Evolutionary conservation across 2,888 invertebrate species (phyloP), one percentile per base, ranked within the genome.

Genomic region (Ethmia dodecea): DNA sequence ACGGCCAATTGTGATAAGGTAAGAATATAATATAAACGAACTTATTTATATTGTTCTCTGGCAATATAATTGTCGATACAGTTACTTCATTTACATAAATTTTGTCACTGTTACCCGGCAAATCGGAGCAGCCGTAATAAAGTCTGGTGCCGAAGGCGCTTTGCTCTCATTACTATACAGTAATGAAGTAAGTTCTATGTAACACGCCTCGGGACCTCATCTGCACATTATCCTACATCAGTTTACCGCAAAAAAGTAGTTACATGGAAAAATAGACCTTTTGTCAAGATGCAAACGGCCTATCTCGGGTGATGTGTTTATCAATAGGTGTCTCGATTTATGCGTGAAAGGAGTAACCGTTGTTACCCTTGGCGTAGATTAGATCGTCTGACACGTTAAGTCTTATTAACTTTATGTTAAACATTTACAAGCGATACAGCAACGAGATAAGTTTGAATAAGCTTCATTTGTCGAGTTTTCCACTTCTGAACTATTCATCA

Each of bases 1-100:
- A 93, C 94, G 31, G 91, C 94, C 14, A 91, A 94, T 46, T 88
- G 91, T 68, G 91, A 92, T 42, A 86, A 86, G 77, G 90, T 90
- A 72, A 88, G 79, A 37, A 25, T n/a, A n/a, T n/a, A n/a, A n/a
- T n/a, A n/a, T n/a, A n/a, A n/a, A n/a, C n/a, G n/a, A n/a, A n/a
- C n/a, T n/a, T n/a, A n/a, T n/a, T n/a, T n/a, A n/a, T n/a, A n/a
- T n/a, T n/a, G n/a, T n/a, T n/a, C n/a, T n/a, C n/a, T n/a, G n/a
- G n/a, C n/a, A n/a, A n/a, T n/a, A n/a, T n/a, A n/a, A n/a, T n/a
- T n/a, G n/a, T n/a, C n/a, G n/a, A n/a, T n/a, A n/a, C n/a, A n/a
- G n/a, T n/a, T n/a, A n/a, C n/a, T n/a, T n/a, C n/a, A n/a, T n/a
- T n/a, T n/a, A n/a, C n/a, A n/a, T n/a, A n/a, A n/a, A n/a, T n/a